Evolutionary conservation across 2,888 invertebrate species (phyloP).

Genomic region (Margaritifera margaritifera): DNA sequence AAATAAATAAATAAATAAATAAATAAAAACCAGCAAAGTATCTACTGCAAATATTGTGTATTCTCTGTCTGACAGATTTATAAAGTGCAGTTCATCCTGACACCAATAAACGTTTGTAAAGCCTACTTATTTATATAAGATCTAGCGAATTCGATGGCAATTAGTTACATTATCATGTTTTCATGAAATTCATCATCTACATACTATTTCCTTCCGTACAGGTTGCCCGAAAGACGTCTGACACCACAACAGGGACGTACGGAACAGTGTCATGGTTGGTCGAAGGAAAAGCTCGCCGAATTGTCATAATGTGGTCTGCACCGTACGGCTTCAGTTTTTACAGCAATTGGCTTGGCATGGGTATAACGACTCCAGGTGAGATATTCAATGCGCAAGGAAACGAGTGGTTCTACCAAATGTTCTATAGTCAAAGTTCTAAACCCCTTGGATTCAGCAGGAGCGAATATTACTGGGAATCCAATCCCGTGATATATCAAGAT

Average conservation of each 20-base stretch:
- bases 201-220: too few relatives aligned
- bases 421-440: constrained; percentile 2
- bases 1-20: too few relatives aligned
- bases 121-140: too few relatives aligned
- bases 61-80: too few relatives aligned
- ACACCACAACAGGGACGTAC: constrained; percentile 13
- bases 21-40: too few relatives aligned
- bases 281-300: constrained; percentile 6
- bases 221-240: constrained; percentile 15
- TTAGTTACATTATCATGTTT: too few relatives aligned
- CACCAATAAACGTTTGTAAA: too few relatives aligned
- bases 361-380: constrained; percentile 8
- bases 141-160: too few relatives aligned
- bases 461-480: constrained; percentile 6
- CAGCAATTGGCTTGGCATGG: constrained; percentile 27
- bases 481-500: constrained; percentile 9
- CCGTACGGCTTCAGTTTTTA: constrained; percentile 24
- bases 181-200: too few relatives aligned
- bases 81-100: too few relatives aligned
- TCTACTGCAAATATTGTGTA: too few relatives aligned
- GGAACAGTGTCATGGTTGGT: constrained; percentile 31
- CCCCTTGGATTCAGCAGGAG: constrained; percentile 7
- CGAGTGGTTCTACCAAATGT: constrained; percentile 23
- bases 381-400: constrained; percentile 1
- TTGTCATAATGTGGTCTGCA: constrained; percentile 31